These are phyloP conservation scores for Camptogramma bilineatum DNA, from an alignment of 2,888 invertebrate species.

Conservation along the genomic window DNA sequence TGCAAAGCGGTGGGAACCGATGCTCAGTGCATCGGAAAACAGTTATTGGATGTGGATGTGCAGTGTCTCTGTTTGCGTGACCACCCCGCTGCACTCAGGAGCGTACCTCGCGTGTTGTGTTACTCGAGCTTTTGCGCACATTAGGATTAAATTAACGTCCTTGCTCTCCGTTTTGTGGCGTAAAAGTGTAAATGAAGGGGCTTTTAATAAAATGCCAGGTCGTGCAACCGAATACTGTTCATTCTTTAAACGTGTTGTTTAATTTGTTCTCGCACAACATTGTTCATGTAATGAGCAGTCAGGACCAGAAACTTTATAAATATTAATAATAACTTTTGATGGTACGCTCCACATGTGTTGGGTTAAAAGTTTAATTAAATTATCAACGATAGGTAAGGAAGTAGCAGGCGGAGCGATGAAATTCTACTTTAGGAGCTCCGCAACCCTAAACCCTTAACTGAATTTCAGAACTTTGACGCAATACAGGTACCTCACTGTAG, in stretches of 20 bases:
- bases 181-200: constrained; percentile 30
- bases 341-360: constrained; percentile 26
- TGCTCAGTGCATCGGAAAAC: constrained; percentile 73
- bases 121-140: constrained; percentile 38
- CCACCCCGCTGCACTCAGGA: constrained; percentile 49
- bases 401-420: constrained; percentile 19
- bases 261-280: constrained; percentile 12
- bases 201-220: constrained; percentile 26
- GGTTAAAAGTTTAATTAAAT: constrained; percentile 38
- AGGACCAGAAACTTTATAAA: constrained; percentile 23
- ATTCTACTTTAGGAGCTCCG: constrained; percentile 27
- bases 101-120: constrained; percentile 36
- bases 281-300: constrained; percentile 30
- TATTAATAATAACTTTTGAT: constrained; percentile 24
- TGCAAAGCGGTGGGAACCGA: constrained; percentile 60
- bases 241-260: constrained; percentile 20
- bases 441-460: constrained; percentile 25
- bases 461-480: constrained; percentile 38
- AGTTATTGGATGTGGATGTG: constrained; percentile 59
- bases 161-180: constrained; percentile 18
- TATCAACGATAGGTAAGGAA: constrained; percentile 29
- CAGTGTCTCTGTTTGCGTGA: constrained; percentile 60
- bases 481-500: neutral
- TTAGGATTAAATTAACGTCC: constrained; percentile 38
- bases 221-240: constrained; percentile 17